phyloP scores from a whole-genome alignment of 2,888 invertebrate genomes.

The Altica lythri region DNA sequence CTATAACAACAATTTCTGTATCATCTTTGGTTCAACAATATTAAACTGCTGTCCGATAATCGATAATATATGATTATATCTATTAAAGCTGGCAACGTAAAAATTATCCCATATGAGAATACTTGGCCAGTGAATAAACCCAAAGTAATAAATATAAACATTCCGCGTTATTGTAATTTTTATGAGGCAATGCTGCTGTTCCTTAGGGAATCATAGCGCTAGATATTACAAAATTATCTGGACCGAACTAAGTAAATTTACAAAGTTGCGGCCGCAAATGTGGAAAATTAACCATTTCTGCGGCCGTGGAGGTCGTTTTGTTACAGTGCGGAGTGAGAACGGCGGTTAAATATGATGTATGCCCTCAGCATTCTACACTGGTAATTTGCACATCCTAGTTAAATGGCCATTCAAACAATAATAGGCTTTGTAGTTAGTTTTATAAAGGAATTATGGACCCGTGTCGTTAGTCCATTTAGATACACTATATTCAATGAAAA shows the following conservation, averaged over 20 bases:
- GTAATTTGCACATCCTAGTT: slow-evolving; percentile 21
- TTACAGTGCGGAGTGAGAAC: slow-evolving; percentile 4
- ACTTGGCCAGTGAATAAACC: no score
- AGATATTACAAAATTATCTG: slow-evolving; percentile 16
- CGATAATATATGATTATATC: no score
- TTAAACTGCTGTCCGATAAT: no score
- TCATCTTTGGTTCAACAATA: no score
- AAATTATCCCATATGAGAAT: no score
- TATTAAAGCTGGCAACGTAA: no score
- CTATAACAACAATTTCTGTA: no score
- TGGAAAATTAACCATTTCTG: slow-evolving; percentile 12
- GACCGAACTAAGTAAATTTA: slow-evolving; percentile 17
- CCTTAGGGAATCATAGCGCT: background rate
- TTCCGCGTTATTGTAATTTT: slow-evolving; percentile 10
- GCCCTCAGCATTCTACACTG: slow-evolving; percentile 2
- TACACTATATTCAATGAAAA: slow-evolving; percentile 24
- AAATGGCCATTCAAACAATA: slow-evolving; percentile 24
- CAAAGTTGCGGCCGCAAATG: slow-evolving; percentile 15
- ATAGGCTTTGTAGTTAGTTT: slow-evolving; percentile 19
- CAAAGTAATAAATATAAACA: slow-evolving; percentile 10
- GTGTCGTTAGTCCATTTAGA: slow-evolving; percentile 8
- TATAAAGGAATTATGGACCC: slow-evolving; percentile 24
- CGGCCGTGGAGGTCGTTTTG: slow-evolving; percentile 5
- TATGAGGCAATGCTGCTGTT: slow-evolving; percentile 1
- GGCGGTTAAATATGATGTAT: slow-evolving; percentile 10